Conservation (phyloP, 2,888 invertebrate genomes). For the Clostera curtula region DNA sequence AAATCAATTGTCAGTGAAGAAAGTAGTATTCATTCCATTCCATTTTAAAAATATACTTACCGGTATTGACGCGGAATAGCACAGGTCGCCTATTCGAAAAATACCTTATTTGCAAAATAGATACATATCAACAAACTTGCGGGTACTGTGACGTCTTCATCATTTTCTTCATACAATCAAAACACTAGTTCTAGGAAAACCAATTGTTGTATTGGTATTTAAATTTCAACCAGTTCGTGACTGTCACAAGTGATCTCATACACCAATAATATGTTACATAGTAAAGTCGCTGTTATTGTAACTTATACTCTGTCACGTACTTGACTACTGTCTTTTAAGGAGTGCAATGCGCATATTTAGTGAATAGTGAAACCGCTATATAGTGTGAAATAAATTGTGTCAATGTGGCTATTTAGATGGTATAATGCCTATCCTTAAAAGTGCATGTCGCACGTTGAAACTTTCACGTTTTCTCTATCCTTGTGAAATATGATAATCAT, state of each 20-base stretch:
- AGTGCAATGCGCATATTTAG: slow-evolving; percentile 8
- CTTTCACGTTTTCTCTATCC: slow-evolving; percentile 23
- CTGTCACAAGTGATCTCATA: slow-evolving; percentile 20
- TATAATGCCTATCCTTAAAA: slow-evolving; percentile 13
- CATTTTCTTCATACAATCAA: slow-evolving; percentile 22
- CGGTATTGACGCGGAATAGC: background rate
- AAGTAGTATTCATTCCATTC: too few relatives aligned
- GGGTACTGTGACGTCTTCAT: slow-evolving; percentile 10
- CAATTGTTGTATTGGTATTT: slow-evolving; percentile 21
- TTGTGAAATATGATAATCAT: slow-evolving; percentile 5
- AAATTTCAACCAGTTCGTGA: slow-evolving; percentile 14
- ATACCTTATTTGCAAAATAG: slow-evolving; percentile 10
- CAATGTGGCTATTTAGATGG: slow-evolving; percentile 12
- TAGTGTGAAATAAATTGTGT: slow-evolving; percentile 3
- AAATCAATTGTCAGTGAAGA: too few relatives aligned
- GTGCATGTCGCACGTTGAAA: slow-evolving; percentile 13
- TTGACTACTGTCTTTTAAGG: slow-evolving; percentile 10
- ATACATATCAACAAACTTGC: slow-evolving; percentile 17
- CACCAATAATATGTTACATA: slow-evolving; percentile 14
- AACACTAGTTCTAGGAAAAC: slow-evolving; percentile 11
- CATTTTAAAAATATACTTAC: too few relatives aligned
- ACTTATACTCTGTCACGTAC: slow-evolving; percentile 6
- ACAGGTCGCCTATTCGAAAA: slow-evolving; percentile 1
- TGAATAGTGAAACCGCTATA: slow-evolving; percentile 7
- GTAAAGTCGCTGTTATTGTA: slow-evolving; percentile 12